Base-by-base conservation (phyloP, 1,140 invertebrate species). In the Drosophila nigromelanica region DNA sequence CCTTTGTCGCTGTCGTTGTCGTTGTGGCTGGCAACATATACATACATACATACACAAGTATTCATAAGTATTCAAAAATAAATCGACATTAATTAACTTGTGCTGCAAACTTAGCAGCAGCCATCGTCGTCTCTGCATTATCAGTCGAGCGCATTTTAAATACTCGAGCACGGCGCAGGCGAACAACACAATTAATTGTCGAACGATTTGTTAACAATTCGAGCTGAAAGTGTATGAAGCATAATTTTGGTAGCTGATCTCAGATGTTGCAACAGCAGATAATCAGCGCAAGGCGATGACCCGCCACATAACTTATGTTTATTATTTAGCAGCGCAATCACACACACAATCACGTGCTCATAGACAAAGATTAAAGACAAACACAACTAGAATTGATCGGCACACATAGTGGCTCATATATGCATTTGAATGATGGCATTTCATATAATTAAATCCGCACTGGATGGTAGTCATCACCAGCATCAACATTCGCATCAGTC, bases 371-470 rank as follows among this genome's bases (percentile, higher is more conserved):
- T 15, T 0, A 24, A 18, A 51, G 33, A 40, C 6, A 27, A 2
- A 4, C 3, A 48, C 3, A 37, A 10, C 21, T 8, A 11, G 6
- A 51, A 51, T 7, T 54, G 48, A 59, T 27, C 21, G 21, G n/a
- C 30, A 30, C n/a, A 43, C 11, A 40, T 39, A 56, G 33, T 42
- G 42, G 10, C 8, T n/a, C 10, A 59, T 30, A 59, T 33, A 58
- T 58, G 55, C 51, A 69, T 48, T 15, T 54, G 5, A 43, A 54
- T 18, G 21, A 90, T 90, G 89, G 80, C 89, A 42, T 90, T 90
- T 55, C 89, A 90, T 73, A 55, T 89, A 63, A 69, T 87, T 47
- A 89, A 89, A 58, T 73, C 74, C 37, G 79, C 85, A 4, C 39
- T 89, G 69, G 85, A 89, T 51, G 42, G 18, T 40, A 63, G 5